phyloP scores from a whole-genome alignment of 2,797 vertebrate species.

The Agapornis canus region DNA sequence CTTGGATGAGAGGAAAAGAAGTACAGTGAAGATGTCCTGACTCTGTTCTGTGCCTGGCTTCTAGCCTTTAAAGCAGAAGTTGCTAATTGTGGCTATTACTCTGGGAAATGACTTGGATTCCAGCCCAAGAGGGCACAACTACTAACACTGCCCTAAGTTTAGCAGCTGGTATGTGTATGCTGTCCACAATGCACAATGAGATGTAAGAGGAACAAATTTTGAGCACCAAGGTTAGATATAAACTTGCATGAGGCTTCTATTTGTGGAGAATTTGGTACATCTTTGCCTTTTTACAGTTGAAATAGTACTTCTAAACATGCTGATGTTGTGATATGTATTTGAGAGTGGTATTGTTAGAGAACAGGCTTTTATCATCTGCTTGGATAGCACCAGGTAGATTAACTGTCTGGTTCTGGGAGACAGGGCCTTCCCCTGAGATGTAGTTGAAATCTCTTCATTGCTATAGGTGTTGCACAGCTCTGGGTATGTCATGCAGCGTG shows the following conservation, averaged over 20 bases:
- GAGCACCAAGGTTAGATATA: fast-evolving
- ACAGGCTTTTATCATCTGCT: neutral
- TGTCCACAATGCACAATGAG: fast-evolving
- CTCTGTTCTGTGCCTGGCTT: neutral
- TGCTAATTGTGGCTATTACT: fast-evolving
- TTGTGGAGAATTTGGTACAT: neutral
- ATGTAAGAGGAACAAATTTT: neutral
- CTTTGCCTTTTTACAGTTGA: neutral
- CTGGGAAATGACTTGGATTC: neutral
- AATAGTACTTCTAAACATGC: neutral
- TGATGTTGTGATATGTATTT: neutral
- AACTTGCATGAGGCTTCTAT: fast-evolving
- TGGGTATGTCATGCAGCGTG: fast-evolving
- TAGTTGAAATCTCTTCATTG: fast-evolving
- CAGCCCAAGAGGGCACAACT: neutral
- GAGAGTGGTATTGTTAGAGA: neutral
- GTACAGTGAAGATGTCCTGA: fast-evolving
- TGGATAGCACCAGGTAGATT: neutral
- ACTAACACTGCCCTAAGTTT: neutral
- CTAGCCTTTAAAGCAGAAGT: neutral
- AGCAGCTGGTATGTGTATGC: neutral
- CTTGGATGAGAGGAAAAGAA: neutral
- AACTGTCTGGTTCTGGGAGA: neutral
- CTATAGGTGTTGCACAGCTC: neutral
- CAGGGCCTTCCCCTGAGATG: fast-evolving